A percentile compares a stretch with the other conserved stretches of the same genome.
Evolutionary conservation across 1,140 invertebrate species (phyloP).

Genomic region (Drosophila bipectinata): DNA sequence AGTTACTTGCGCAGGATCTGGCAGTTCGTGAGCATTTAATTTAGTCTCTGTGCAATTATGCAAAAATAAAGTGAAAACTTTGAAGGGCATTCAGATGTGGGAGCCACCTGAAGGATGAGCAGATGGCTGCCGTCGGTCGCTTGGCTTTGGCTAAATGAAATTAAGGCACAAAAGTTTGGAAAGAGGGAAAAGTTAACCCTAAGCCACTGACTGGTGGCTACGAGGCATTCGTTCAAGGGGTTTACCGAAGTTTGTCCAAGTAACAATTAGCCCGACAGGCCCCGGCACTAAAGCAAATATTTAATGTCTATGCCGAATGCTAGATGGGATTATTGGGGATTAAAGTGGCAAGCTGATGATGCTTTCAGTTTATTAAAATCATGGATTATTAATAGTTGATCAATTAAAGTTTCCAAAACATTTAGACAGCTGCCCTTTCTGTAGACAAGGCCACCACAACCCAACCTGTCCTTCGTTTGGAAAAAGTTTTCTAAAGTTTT

Average conservation of each 20-base stretch:
- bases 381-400: not conserved
- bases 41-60: slow-evolving; percentile 74
- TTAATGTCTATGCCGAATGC: slow-evolving; percentile 12
- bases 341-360: slow-evolving; percentile 11
- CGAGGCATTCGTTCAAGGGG: slow-evolving; percentile 10
- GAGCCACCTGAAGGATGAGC: slow-evolving; percentile 29
- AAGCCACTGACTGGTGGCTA: slow-evolving; percentile 6
- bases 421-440: slow-evolving; percentile 29
- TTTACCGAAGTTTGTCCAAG: slow-evolving; percentile 53
- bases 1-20: slow-evolving; percentile 35
- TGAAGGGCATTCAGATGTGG: slow-evolving; percentile 12
- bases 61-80: slow-evolving; percentile 73
- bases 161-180: slow-evolving; percentile 57
- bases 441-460: not conserved
- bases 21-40: slow-evolving; percentile 66
- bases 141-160: slow-evolving; percentile 69
- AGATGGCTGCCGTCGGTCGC: slow-evolving; percentile 35
- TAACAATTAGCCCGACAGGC: slow-evolving; percentile 65
- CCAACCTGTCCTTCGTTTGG: not conserved
- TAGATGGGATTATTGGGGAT: slow-evolving; percentile 9
- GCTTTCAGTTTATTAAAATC: slow-evolving; percentile 30
- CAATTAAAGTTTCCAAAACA: not conserved
- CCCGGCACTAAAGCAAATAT: slow-evolving; percentile 43
- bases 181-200: slow-evolving; percentile 43
- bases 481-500: slow-evolving; percentile 51